Evolutionary conservation across 2,113 vertebrate genomes (phyloP), one percentile per base, ranked within the genome.

Genomic region (Lagenorhynchus albirostris): DNA sequence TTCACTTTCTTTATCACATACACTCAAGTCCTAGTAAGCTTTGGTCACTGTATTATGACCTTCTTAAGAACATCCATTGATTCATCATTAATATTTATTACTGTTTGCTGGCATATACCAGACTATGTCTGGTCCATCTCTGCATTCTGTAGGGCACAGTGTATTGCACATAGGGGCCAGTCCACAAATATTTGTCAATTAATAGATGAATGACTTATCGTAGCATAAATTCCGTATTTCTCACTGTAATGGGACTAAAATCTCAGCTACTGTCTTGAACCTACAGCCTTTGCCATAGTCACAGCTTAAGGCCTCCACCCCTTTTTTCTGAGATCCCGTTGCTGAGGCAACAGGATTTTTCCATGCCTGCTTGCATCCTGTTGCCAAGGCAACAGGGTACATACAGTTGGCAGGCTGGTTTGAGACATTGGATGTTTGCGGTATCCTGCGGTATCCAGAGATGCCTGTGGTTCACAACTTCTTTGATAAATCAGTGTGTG

Each of bases 291-390:
- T 91, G 29, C 47, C 33, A 67, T 67, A 85, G 60, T 29, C 53
- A 89, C n/a, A 96, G 80, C 21, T 71, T 85, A 94, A 97, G 53
- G 33, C 50, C 53, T 25, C 77, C 21, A 36, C 7, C 21, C 13
- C 31, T 4, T 21, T 86, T 90, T 74, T 95, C 55, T 38, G 58
- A 74, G 83, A 80, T 95, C 55, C 62, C 79, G 96, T 98, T 98
- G 81, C 95, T 95, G 58, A 93, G 83, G 94, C 95, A 98, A 98
- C 97, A 94, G 74, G 92, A 82, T 93, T 98, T 97, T 91, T 94
- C 67, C 94, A 47, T 91, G 88, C 76, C 67, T 89, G 63, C 94
- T 96, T 95, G 95, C 55, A 33, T 97, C 41, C 47, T 92, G 97
- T 98, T 96, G 70, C 96, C 92, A 92, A 84, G 96, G 96, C 84